These are phyloP conservation scores for Biston betularia DNA, from an alignment of 2,888 invertebrate species.

Conservation along the genomic window DNA sequence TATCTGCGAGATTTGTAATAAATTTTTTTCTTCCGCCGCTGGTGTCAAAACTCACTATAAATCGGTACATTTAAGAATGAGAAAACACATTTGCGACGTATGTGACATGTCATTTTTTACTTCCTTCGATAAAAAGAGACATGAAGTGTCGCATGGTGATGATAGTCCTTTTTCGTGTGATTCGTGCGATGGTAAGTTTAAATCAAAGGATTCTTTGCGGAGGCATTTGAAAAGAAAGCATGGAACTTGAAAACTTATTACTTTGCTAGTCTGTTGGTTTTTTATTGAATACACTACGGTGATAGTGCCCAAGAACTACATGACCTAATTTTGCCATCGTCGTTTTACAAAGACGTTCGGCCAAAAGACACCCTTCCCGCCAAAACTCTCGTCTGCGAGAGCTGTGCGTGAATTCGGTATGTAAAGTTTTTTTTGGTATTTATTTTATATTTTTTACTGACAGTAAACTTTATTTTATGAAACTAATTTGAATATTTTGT, in stretches of 20 bases:
- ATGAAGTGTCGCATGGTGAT: conserved; percentile 60
- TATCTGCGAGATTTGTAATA: conserved; percentile 58
- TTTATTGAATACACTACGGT: too few relatives aligned
- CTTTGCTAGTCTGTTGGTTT: too few relatives aligned
- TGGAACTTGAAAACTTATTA: background rate
- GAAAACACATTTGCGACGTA: conserved; percentile 53
- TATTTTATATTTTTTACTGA: too few relatives aligned
- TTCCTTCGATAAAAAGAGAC: conserved; percentile 55
- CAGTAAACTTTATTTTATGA: too few relatives aligned
- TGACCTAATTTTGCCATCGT: too few relatives aligned
- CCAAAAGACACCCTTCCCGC: too few relatives aligned
- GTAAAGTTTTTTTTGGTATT: too few relatives aligned
- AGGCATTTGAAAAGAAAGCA: conserved; percentile 62
- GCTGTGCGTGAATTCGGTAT: too few relatives aligned
- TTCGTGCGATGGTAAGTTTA: conserved; percentile 58
- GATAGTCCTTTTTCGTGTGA: conserved; percentile 55
- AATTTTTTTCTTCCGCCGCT: conserved; percentile 49
- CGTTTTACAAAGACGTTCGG: too few relatives aligned
- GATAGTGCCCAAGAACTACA: too few relatives aligned
- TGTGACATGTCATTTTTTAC: conserved; percentile 64
- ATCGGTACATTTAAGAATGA: conserved; percentile 57
- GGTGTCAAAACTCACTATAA: conserved; percentile 58
- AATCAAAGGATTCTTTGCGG: conserved; percentile 60
- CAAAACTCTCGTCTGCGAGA: too few relatives aligned
- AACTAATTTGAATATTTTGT: too few relatives aligned